Base-by-base conservation (phyloP, 53 echinoderm and acorn worm genomes). In the Luidia sarsii region DNA sequence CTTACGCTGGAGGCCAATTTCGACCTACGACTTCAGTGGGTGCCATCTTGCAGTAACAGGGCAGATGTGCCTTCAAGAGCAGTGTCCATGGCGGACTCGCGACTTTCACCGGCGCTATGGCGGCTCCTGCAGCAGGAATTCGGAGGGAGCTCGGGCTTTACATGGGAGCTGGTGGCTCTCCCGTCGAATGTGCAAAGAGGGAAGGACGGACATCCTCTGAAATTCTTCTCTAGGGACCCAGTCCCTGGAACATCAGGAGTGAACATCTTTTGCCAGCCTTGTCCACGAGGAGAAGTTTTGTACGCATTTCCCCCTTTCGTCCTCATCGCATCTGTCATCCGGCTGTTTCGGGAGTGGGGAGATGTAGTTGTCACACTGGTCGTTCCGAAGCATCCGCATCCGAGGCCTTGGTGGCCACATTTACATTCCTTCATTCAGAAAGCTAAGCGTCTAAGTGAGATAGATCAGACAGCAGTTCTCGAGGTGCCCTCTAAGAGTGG, bases 291-390 rank as follows among this genome's bases (percentile, higher is more conserved):
- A 16, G 38, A 64, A 21, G 18, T 6, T 31, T 33, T 64, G 4
- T 64, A 64, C 35, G 65, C 9, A 10, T 64, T 64, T 33, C 65
- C 39, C 15, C 65, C 65, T 3, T 64, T 64, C 32, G 65, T 64
- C 32, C 38, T 38, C 7, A 64, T 64, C 7, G 34, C 65, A 38
- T 15, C 33, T 0, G 34, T 64, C 19, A 21, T 64, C n/a, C 15
- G 37, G 37, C 37, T 64, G 38, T 64, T 64, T 38, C 0, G 4
- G 3, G 5, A 64, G 21, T 64, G 37, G 65, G 65, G 62, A 5
- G 21, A 3, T 20, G 13, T 64, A 7, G 2, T 8, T 4, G 38
- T 64, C 15, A 57, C 59, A 5, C 27, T 57, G 20, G 59, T 57
- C 3, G 59, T 57, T 8, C 59, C 59, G 31, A 64, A 36, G 18